Evolutionary conservation across 2,113 vertebrate genomes (phyloP).

Genomic region (Abramis brama): DNA sequence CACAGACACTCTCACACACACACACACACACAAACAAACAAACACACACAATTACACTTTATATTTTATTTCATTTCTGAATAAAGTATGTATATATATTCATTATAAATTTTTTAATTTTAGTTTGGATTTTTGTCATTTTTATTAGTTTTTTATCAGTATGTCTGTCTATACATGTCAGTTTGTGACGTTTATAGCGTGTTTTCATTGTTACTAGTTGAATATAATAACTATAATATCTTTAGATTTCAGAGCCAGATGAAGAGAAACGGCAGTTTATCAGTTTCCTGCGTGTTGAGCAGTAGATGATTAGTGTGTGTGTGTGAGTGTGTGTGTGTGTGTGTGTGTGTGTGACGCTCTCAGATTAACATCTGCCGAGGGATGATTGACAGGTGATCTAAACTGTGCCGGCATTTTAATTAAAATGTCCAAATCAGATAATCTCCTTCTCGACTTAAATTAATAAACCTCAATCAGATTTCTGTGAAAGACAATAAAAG

Average conservation of each 20-base stretch:
- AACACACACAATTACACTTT: not conserved
- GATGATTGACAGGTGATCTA: slow-evolving; percentile 23
- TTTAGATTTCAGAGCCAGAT: too few species aligned
- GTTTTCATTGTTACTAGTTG: too few species aligned
- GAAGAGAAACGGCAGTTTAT: too few species aligned
- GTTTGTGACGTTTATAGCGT: too few species aligned
- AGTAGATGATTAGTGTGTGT: not conserved
- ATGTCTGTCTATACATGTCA: too few species aligned
- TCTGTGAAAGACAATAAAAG: not conserved
- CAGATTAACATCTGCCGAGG: not conserved
- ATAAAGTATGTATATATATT: not conserved
- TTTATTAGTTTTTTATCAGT: not conserved
- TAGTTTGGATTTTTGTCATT: not conserved
- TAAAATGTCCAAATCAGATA: not conserved
- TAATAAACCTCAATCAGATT: not conserved
- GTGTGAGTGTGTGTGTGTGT: too few species aligned
- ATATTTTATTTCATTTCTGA: not conserved
- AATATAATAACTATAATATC: too few species aligned
- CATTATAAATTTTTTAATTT: not conserved
- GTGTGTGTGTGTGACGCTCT: not conserved
- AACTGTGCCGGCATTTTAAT: not conserved
- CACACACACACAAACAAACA: rapidly evolving
- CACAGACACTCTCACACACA: too few species aligned
- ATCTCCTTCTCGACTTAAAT: not conserved
- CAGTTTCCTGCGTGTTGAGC: not conserved